A percentile compares a stretch with the other conserved stretches of the same genome.
Conservation (phyloP, 2,888 invertebrate species). For the Palloptera scutellata region DNA sequence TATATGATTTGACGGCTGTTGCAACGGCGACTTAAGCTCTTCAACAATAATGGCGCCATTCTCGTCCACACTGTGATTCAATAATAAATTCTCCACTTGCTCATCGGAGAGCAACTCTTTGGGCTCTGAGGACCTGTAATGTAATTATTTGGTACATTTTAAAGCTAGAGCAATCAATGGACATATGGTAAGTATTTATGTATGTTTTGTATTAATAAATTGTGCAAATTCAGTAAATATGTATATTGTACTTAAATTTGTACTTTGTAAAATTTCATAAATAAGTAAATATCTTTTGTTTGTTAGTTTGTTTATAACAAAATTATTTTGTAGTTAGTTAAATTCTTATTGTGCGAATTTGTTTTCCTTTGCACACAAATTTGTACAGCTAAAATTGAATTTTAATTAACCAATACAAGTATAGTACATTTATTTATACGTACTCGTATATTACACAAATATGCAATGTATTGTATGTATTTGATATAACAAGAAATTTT, state of each 20-base stretch:
- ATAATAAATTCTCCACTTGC: slow-evolving; percentile 63
- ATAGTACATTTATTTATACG: slow-evolving; percentile 10
- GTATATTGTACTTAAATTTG: background rate
- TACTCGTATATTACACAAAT: background rate
- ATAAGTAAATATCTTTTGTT: background rate
- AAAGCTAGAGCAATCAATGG: background rate
- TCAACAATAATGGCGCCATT: slow-evolving; percentile 58
- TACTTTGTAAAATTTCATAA: slow-evolving; percentile 10
- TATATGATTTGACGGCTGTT: slow-evolving; percentile 35
- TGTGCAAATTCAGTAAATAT: slow-evolving; percentile 17
- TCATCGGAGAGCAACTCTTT: slow-evolving; percentile 64
- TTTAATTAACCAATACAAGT: slow-evolving; percentile 1
- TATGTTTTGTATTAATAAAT: background rate
- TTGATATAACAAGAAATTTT: background rate
- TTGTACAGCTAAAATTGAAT: slow-evolving; percentile 17
- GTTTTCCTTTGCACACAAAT: slow-evolving; percentile 18
- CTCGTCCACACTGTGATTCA: slow-evolving; percentile 59
- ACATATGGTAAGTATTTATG: slow-evolving; percentile 1
- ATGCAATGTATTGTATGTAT: slow-evolving; percentile 7
- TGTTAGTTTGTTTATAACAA: background rate
- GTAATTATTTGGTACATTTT: slow-evolving; percentile 43
- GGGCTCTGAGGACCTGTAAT: slow-evolving; percentile 58
- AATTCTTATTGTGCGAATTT: background rate
- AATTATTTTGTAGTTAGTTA: slow-evolving; percentile 5
- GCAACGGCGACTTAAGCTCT: slow-evolving; percentile 54